Percentiles rank a stretch among this genome's conserved stretches.
Evolutionary conservation across 2,888 invertebrate genomes (phyloP).

Genomic region (Ecliptopera silaceata): DNA sequence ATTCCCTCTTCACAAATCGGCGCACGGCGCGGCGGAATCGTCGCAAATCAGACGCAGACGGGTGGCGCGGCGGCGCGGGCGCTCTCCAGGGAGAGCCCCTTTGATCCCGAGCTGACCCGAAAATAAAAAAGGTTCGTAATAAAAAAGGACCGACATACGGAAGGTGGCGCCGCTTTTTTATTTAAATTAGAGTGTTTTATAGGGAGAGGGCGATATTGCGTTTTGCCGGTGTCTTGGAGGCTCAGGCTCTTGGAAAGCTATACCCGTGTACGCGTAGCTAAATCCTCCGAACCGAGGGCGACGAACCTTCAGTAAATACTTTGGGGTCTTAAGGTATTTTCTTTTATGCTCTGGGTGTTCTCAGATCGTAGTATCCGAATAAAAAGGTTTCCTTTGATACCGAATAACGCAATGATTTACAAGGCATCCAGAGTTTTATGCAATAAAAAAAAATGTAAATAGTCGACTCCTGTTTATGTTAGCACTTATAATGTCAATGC

Average conservation of each 20-base stretch:
- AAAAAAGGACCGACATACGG: slow-evolving; percentile 82
- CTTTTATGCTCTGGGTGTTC: slow-evolving; percentile 53
- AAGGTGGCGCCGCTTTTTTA: slow-evolving; percentile 83
- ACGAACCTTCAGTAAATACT: slow-evolving; percentile 64
- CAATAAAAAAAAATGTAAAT: slow-evolving; percentile 25
- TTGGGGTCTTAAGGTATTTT: slow-evolving; percentile 56
- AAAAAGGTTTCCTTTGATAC: slow-evolving; percentile 42
- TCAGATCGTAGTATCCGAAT: slow-evolving; percentile 46
- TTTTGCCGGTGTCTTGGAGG: slow-evolving; percentile 77
- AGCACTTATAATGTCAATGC: slow-evolving; percentile 38
- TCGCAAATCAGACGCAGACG: slow-evolving; percentile 77
- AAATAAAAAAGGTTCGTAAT: slow-evolving; percentile 83
- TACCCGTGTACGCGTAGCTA: slow-evolving; percentile 57
- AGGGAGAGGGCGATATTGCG: slow-evolving; percentile 81
- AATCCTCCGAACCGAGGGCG: slow-evolving; percentile 57
- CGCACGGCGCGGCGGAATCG: slow-evolving; percentile 72
- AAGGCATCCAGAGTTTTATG: slow-evolving; percentile 32
- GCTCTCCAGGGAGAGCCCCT: slow-evolving; percentile 77
- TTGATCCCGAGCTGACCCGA: slow-evolving; percentile 83
- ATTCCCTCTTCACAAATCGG: slow-evolving; percentile 81
- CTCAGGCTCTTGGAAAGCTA: slow-evolving; percentile 70
- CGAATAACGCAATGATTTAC: slow-evolving; percentile 42
- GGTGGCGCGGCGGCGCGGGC: slow-evolving; percentile 49
- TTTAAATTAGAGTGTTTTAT: slow-evolving; percentile 84
- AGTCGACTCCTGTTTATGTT: slow-evolving; percentile 29